phyloP scores from a whole-genome alignment of 2,888 invertebrate species.

The Epinotia bilunana region DNA sequence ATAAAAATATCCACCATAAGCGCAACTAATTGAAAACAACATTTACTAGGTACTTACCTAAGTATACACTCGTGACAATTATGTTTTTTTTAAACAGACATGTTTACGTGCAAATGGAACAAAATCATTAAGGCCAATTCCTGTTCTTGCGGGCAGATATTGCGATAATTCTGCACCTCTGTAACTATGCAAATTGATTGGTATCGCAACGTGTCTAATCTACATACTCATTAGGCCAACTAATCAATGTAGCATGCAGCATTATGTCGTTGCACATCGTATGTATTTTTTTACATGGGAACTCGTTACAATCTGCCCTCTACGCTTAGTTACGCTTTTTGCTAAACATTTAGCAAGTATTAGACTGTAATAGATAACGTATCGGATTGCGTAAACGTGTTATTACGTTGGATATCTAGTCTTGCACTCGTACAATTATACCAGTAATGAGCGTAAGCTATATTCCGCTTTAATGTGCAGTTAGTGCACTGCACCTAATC shows the following conservation, averaged over 20 bases:
- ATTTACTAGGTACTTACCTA: not conserved
- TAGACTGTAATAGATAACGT: slow-evolving; percentile 34
- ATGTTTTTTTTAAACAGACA: slow-evolving; percentile 2
- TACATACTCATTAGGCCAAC: slow-evolving; percentile 41
- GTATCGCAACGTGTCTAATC: slow-evolving; percentile 44
- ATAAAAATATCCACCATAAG: slow-evolving; percentile 13
- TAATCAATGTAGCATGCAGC: slow-evolving; percentile 36
- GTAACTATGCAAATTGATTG: slow-evolving; percentile 45
- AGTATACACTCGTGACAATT: not conserved
- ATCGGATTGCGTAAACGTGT: slow-evolving; percentile 36
- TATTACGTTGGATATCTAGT: slow-evolving; percentile 35
- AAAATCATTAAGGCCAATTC: slow-evolving; percentile 41
- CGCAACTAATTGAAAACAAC: slow-evolving; percentile 20
- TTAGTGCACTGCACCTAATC: slow-evolving; percentile 18
- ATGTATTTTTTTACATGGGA: slow-evolving; percentile 10
- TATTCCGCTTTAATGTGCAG: slow-evolving; percentile 28
- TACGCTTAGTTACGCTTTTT: slow-evolving; percentile 31
- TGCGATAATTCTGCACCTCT: slow-evolving; percentile 41
- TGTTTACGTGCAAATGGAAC: slow-evolving; percentile 15
- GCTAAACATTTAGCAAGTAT: slow-evolving; percentile 35
- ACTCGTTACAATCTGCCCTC: slow-evolving; percentile 12
- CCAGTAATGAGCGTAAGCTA: slow-evolving; percentile 7
- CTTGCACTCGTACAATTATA: slow-evolving; percentile 32
- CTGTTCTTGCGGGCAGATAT: slow-evolving; percentile 38
- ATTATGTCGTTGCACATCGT: slow-evolving; percentile 16